These are phyloP conservation scores for Slavum lentiscoides DNA, from an alignment of 2,888 invertebrate genomes.

Conservation along the genomic window DNA sequence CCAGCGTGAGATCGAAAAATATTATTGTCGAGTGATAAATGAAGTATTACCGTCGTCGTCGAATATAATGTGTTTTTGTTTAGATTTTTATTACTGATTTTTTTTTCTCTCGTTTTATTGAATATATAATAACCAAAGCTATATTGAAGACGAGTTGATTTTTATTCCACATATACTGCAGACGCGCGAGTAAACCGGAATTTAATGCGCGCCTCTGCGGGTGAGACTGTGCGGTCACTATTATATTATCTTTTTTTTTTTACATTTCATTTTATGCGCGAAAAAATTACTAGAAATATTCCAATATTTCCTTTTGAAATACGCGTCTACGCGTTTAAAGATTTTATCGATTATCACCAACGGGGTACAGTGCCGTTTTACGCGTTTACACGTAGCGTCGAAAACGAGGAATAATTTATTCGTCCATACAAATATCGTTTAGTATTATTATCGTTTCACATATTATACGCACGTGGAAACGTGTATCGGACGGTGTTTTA, in stretches of 20 bases:
- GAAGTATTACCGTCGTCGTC: not conserved
- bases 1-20: not conserved
- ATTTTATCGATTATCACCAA: too few relatives aligned
- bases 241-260: not conserved
- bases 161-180: not conserved
- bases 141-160: not conserved
- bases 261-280: not conserved
- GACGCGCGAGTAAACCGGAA: not conserved
- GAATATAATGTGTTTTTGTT: constrained; percentile 12
- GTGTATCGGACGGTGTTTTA: not conserved
- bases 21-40: not conserved
- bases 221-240: not conserved
- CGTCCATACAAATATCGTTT: too few relatives aligned
- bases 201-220: not conserved
- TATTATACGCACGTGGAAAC: not conserved
- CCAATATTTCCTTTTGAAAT: too few relatives aligned
- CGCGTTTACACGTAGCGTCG: too few relatives aligned
- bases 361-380: too few relatives aligned
- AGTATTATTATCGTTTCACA: not conserved
- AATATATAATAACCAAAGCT: not conserved
- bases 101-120: not conserved
- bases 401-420: too few relatives aligned
- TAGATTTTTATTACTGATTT: not conserved
- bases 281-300: too few relatives aligned
- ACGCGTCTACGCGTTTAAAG: too few relatives aligned